Percentiles rank a stretch among this genome's conserved stretches.
Conservation (phyloP, 1,140 invertebrate genomes). For the Pseudomyrmex flavicornis region DNA sequence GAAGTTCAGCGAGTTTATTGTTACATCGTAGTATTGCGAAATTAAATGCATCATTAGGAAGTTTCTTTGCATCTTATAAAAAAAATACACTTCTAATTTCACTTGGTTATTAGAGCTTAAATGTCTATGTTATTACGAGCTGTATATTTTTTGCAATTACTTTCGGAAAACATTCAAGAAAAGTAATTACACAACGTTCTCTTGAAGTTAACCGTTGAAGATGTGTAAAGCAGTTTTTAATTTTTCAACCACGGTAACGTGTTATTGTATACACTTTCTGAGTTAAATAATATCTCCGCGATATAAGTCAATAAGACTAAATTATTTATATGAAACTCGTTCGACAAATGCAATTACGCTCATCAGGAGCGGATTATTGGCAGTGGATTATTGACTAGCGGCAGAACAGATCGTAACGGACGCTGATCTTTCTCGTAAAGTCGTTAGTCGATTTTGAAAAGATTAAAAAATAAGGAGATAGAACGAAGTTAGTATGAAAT, state of each 20-base stretch:
- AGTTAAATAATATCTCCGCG: not conserved
- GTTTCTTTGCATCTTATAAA: constrained; percentile 17
- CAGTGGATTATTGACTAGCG: constrained; percentile 50
- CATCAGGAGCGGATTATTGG: not conserved
- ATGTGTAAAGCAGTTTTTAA: not conserved
- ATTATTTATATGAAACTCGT: constrained; percentile 1
- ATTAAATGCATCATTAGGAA: not conserved
- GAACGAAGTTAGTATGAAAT: constrained; percentile 12
- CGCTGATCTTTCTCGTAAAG: constrained; percentile 3
- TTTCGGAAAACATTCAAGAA: constrained; percentile 11
- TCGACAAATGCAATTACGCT: constrained; percentile 7
- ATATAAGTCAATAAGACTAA: not conserved
- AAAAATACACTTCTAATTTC: not conserved
- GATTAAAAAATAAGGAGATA: constrained; percentile 61
- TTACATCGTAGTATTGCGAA: not conserved
- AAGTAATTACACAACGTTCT: not conserved
- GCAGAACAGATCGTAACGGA: constrained; percentile 9
- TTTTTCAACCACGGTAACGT: not conserved
- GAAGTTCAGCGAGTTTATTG: not conserved
- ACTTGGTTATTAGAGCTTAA: constrained; percentile 25
- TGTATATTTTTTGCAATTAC: constrained; percentile 26
- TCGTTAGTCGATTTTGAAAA: constrained; percentile 27
- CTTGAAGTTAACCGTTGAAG: no score
- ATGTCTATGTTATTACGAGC: constrained; percentile 20
- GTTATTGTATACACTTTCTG: constrained; percentile 14